Conservation (phyloP, 2,888 invertebrate species). For the Microctonus hyperodae region DNA sequence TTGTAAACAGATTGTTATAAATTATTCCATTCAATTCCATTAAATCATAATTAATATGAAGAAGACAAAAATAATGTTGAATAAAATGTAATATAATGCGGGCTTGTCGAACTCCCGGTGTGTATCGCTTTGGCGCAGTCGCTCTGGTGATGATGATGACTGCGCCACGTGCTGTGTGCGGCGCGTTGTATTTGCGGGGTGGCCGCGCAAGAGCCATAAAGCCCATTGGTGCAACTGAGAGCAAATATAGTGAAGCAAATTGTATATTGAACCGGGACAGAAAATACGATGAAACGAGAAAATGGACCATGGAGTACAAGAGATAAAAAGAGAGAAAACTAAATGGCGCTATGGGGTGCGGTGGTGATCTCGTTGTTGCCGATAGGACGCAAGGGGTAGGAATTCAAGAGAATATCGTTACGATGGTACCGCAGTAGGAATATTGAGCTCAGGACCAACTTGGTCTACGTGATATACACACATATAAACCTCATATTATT, state of each 20-base stretch:
- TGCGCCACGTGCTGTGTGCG: constrained; percentile 58
- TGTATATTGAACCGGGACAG: constrained; percentile 18
- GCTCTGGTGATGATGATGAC: constrained; percentile 54
- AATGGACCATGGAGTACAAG: constrained; percentile 10
- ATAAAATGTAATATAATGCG: constrained; percentile 25
- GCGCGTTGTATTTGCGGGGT: constrained; percentile 28
- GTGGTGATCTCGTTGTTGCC: constrained; percentile 30
- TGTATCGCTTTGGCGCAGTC: constrained; percentile 54
- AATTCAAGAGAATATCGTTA: constrained; percentile 52
- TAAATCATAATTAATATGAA: neutral
- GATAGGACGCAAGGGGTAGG: constrained; percentile 29
- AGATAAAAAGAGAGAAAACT: neutral
- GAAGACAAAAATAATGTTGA: constrained; percentile 13
- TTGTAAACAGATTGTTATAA: too few relatives aligned
- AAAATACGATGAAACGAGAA: constrained; percentile 30
- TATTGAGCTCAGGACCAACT: constrained; percentile 48
- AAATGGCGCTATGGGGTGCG: constrained; percentile 35
- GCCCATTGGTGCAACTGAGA: constrained; percentile 23
- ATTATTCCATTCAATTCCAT: too few relatives aligned
- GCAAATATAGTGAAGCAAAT: neutral
- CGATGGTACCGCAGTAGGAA: constrained; percentile 58
- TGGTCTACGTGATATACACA: constrained; percentile 34
- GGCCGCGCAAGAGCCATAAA: constrained; percentile 6
- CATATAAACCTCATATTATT: neutral
- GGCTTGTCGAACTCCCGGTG: constrained; percentile 30